A percentile compares a stretch with the other conserved stretches of the same genome.
Evolutionary conservation across 2,113 vertebrate species (phyloP).

Genomic region (Albula goreensis): DNA sequence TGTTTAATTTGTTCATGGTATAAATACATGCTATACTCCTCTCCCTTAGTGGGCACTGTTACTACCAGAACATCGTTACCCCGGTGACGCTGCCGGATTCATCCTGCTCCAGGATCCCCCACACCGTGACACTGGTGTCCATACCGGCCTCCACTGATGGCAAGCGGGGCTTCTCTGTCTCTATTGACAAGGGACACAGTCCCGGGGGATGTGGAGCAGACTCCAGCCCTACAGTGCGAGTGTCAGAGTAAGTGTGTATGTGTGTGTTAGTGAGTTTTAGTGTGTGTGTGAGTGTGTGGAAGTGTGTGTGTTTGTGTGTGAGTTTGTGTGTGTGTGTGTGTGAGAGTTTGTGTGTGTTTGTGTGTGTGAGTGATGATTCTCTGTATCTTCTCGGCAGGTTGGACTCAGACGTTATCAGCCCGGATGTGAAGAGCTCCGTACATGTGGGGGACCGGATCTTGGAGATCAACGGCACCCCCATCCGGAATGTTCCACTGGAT

Average conservation of each 20-base stretch:
- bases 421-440: slow-evolving; percentile 85
- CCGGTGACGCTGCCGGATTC: slow-evolving; percentile 67
- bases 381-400: slow-evolving; percentile 61
- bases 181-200: slow-evolving; percentile 69
- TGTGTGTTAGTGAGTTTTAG: not conserved
- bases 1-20: too few relatives aligned
- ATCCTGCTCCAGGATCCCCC: slow-evolving; percentile 73
- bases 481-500: slow-evolving; percentile 78
- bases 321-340: slow-evolving; percentile 63
- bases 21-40: not conserved
- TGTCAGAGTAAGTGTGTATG: slow-evolving; percentile 79
- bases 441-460: slow-evolving; percentile 86
- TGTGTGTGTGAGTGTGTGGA: not conserved
- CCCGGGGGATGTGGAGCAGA: slow-evolving; percentile 63
- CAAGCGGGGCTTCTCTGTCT: slow-evolving; percentile 77
- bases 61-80: slow-evolving; percentile 77
- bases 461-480: slow-evolving; percentile 90
- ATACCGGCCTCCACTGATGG: slow-evolving; percentile 79
- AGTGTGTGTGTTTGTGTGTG: slow-evolving; percentile 81
- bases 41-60: slow-evolving; percentile 81
- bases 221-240: slow-evolving; percentile 74
- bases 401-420: slow-evolving; percentile 76
- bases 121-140: slow-evolving; percentile 90
- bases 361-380: not conserved
- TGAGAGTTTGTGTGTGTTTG: slow-evolving; percentile 69